Conservation (phyloP, 1,140 invertebrate species). For the Capitella teleta region DNA sequence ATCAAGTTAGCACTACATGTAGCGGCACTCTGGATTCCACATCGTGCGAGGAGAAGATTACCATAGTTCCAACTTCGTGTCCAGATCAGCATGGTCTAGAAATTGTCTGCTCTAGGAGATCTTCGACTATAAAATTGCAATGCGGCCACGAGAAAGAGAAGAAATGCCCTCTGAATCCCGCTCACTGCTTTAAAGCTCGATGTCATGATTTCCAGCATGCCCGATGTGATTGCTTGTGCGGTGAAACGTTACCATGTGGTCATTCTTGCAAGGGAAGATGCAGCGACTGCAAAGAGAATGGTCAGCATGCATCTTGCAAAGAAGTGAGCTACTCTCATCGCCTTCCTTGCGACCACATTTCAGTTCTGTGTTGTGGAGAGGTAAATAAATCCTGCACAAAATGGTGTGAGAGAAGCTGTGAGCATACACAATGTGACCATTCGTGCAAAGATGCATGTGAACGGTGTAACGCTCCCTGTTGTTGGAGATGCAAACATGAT, state of each 20-base stretch:
- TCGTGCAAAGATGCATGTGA: conserved; percentile 52
- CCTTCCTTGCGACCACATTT: conserved; percentile 39
- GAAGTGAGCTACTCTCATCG: conserved; percentile 36
- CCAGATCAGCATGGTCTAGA: too few relatives aligned
- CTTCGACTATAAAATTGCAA: too few relatives aligned
- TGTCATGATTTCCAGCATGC: background rate
- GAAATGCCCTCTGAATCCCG: background rate
- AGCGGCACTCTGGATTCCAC: too few relatives aligned
- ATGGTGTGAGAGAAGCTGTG: conserved; percentile 49
- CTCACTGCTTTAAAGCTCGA: conserved; percentile 23
- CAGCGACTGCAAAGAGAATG: conserved; percentile 49
- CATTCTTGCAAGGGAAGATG: conserved; percentile 53
- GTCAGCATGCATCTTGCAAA: conserved; percentile 48
- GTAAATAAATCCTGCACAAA: conserved; percentile 23
- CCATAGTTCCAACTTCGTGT: too few relatives aligned
- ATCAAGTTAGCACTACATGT: too few relatives aligned
- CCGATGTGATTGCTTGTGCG: conserved; percentile 44
- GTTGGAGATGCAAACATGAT: conserved; percentile 46
- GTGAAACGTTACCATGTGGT: conserved; percentile 43
- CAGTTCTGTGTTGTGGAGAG: conserved; percentile 18
- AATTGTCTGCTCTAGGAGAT: too few relatives aligned
- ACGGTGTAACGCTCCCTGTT: conserved; percentile 46
- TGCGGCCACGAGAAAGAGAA: too few relatives aligned
- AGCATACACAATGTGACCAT: conserved; percentile 44
- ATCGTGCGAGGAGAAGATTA: too few relatives aligned